Conservation (phyloP, 2,113 vertebrate species). For the Anolis sagrei region DNA sequence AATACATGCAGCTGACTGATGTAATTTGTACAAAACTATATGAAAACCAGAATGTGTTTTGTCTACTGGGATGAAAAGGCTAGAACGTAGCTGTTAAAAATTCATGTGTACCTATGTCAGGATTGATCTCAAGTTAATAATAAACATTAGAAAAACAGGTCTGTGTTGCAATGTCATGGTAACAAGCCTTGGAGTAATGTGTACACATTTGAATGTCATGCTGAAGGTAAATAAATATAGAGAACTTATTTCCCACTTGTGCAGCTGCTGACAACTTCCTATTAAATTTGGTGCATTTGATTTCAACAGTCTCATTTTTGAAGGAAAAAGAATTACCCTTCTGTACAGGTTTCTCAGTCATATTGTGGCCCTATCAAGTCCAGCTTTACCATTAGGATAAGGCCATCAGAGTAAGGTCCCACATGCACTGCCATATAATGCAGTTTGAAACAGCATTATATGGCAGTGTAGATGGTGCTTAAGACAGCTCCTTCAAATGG, state of each 20-base stretch:
- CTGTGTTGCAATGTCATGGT: constrained; percentile 21
- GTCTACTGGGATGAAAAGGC: constrained; percentile 46
- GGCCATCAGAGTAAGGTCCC: too few relatives aligned
- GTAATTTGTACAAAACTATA: constrained; percentile 60
- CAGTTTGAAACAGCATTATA: too few relatives aligned
- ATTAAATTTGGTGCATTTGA: background rate
- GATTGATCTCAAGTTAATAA: constrained; percentile 36
- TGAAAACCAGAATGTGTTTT: constrained; percentile 48
- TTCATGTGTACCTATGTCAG: constrained; percentile 48
- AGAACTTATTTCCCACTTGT: constrained; percentile 11
- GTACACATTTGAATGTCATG: background rate
- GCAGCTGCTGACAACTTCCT: background rate
- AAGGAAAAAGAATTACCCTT: background rate
- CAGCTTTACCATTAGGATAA: too few relatives aligned
- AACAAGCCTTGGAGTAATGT: constrained; percentile 12
- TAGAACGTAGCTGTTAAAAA: constrained; percentile 54
- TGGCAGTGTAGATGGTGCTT: too few relatives aligned
- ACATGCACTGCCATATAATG: too few relatives aligned
- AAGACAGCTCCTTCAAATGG: too few relatives aligned
- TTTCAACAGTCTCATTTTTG: background rate
- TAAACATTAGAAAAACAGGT: background rate
- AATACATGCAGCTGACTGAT: constrained; percentile 53
- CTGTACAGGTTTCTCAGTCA: background rate
- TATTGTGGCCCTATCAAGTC: too few relatives aligned
- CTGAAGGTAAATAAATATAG: background rate